Evolutionary conservation across 1,140 invertebrate species (phyloP).

Genomic region (Drosophila pallidifrons): DNA sequence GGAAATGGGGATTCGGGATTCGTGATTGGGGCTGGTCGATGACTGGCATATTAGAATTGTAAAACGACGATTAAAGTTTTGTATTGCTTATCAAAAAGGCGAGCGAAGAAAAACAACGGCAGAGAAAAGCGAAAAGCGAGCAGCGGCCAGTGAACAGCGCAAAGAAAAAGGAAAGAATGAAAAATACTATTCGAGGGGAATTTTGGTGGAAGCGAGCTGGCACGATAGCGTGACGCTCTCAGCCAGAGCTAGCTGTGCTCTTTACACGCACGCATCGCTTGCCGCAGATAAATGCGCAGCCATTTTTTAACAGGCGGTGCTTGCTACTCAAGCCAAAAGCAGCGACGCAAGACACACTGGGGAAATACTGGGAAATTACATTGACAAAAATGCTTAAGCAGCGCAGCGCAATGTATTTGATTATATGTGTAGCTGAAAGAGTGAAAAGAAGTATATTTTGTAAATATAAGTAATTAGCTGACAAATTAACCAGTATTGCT

Average conservation of each 20-base stretch:
- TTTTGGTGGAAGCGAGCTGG: constrained; percentile 29
- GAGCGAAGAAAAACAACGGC: constrained; percentile 25
- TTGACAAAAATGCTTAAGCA: background rate
- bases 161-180: constrained; percentile 22
- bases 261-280: constrained; percentile 27
- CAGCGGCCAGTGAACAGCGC: background rate
- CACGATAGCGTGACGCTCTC: background rate
- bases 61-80: constrained; percentile 78
- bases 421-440: background rate
- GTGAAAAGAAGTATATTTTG: background rate
- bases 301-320: constrained; percentile 77
- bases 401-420: background rate
- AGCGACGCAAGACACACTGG: constrained; percentile 28
- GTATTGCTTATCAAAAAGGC: constrained; percentile 49
- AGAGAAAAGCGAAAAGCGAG: constrained; percentile 2
- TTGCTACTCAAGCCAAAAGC: constrained; percentile 7
- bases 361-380: constrained; percentile 74
- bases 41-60: constrained; percentile 58
- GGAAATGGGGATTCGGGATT: no score
- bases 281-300: constrained; percentile 74
- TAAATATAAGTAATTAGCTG: background rate
- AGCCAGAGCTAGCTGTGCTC: constrained; percentile 20
- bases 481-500: background rate
- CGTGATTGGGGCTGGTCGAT: constrained; percentile 20
- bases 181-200: constrained; percentile 17